Percentiles rank a stretch among this genome's conserved stretches.
These are phyloP conservation scores for Oxycera nigricornis DNA, from an alignment of 2,888 invertebrate species.

Conservation along the genomic window DNA sequence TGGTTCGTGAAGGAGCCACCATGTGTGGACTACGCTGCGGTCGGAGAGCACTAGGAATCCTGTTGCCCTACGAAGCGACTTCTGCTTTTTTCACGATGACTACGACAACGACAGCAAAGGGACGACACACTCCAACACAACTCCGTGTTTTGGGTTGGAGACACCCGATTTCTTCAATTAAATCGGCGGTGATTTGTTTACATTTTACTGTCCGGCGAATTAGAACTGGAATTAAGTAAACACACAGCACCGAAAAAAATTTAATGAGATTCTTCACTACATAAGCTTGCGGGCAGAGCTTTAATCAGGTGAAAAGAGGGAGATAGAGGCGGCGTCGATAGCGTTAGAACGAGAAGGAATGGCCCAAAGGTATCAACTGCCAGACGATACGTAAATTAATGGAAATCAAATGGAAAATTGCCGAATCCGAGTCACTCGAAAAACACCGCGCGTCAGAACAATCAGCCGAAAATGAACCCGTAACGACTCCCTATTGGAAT, in stretches of 20 bases:
- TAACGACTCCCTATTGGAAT: neutral
- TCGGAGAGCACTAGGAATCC: conserved; percentile 21
- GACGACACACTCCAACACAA: conserved; percentile 18
- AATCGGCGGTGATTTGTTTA: conserved; percentile 34
- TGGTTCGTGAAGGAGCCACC: neutral
- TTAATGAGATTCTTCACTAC: neutral
- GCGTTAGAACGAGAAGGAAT: conserved; percentile 4
- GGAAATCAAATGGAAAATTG: neutral
- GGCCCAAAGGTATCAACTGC: conserved; percentile 1
- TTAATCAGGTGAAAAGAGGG: conserved; percentile 27
- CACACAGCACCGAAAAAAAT: neutral
- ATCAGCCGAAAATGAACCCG: neutral
- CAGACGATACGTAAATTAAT: neutral
- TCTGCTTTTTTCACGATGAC: neutral
- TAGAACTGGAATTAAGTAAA: conserved; percentile 36
- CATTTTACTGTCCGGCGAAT: conserved; percentile 37
- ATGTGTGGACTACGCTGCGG: conserved; percentile 10
- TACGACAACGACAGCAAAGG: neutral
- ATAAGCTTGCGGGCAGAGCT: conserved; percentile 5
- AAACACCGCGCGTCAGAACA: neutral
- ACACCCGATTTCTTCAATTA: conserved; percentile 25
- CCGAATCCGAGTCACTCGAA: neutral
- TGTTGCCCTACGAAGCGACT: conserved; percentile 5
- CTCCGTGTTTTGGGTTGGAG: conserved; percentile 7
- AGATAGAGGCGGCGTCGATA: neutral